Percentiles rank a stretch among this genome's conserved stretches.
phyloP scores from a whole-genome alignment of 1,140 invertebrate species.

The Ceratina australensis region DNA sequence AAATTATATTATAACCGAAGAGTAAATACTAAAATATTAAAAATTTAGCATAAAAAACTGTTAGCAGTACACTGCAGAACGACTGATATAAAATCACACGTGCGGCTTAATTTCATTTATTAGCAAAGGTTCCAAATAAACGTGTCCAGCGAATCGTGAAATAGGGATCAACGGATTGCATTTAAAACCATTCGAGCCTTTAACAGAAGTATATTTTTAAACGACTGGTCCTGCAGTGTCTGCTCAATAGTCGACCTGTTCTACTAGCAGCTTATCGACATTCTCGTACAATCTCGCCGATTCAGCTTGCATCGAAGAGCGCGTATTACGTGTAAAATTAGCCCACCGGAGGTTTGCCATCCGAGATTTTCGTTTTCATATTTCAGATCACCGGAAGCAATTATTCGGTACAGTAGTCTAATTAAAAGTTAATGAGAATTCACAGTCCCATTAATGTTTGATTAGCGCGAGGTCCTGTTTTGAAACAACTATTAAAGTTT shows the following conservation, averaged over 20 bases:
- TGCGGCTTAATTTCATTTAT: background rate
- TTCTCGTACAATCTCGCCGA: background rate
- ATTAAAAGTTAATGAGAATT: background rate
- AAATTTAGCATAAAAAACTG: no score
- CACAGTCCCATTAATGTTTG: background rate
- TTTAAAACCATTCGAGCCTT: background rate
- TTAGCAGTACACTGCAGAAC: no score
- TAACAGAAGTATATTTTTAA: conserved; percentile 1
- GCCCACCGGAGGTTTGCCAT: background rate
- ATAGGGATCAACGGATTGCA: background rate
- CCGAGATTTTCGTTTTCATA: background rate
- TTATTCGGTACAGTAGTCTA: no score
- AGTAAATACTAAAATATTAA: no score
- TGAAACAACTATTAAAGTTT: background rate
- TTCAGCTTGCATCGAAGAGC: background rate
- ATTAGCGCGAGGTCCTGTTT: background rate
- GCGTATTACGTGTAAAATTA: conserved; percentile 23
- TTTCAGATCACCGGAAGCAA: no score
- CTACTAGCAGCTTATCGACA: background rate
- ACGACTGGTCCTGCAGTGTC: background rate
- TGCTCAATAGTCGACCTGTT: conserved; percentile 18
- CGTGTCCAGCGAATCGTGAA: background rate
- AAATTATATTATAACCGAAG: no score
- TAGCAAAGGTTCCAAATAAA: background rate
- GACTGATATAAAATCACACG: background rate